A percentile compares a stretch with the other conserved stretches of the same genome.
These are phyloP conservation scores for Halcyon chelicuti DNA, from an alignment of 2,797 vertebrate genomes.

Conservation along the genomic window DNA sequence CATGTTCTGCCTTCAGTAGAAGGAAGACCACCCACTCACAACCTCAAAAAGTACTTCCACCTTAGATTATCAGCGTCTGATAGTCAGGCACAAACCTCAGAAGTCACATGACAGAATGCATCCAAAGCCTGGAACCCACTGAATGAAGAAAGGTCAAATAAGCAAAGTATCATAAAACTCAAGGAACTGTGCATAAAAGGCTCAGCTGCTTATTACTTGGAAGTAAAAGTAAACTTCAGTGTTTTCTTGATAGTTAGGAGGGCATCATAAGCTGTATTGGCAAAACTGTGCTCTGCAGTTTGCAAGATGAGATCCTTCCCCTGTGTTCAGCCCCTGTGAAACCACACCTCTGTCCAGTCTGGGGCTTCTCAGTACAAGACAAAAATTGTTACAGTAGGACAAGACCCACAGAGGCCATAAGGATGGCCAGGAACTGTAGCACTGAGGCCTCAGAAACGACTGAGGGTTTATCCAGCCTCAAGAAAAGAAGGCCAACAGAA, in stretches of 20 bases:
- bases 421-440: not conserved
- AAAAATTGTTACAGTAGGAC: not conserved
- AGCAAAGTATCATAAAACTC: not conserved
- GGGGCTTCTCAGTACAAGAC: not conserved
- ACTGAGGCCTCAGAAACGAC: not conserved
- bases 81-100: not conserved
- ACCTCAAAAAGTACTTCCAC: not conserved
- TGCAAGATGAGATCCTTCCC: not conserved
- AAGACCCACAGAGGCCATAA: not conserved
- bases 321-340: not conserved
- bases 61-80: not conserved
- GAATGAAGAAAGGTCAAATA: not conserved
- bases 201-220: not conserved
- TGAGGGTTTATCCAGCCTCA: not conserved
- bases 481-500: not conserved
- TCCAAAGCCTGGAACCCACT: not conserved
- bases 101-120: not conserved
- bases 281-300: not conserved
- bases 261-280: not conserved
- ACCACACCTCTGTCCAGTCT: fast-evolving
- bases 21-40: not conserved
- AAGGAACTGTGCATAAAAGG: not conserved
- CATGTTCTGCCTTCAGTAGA: not conserved
- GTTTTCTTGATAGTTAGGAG: not conserved
- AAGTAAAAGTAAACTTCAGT: not conserved